Conservation (phyloP, 1,140 invertebrate species). For the Habropoda laboriosa region DNA sequence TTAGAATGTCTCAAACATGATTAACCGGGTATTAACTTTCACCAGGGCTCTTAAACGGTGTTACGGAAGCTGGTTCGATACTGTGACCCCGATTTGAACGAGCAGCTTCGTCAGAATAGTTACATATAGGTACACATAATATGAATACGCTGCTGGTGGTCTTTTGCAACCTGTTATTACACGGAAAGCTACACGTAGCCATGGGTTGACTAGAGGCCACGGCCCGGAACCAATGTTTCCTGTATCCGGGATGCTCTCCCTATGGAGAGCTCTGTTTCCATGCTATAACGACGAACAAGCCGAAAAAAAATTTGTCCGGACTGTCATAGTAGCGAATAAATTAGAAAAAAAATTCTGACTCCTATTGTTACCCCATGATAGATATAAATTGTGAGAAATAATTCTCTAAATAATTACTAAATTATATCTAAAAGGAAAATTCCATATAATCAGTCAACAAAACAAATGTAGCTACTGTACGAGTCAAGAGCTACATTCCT, state of each 20-base stretch:
- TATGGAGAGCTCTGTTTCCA: background rate
- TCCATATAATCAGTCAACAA: too few species aligned
- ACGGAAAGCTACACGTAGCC: conserved; percentile 28
- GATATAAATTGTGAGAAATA: background rate
- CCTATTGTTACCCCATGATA: too few species aligned
- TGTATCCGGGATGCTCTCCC: conserved; percentile 64
- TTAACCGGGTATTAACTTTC: conserved; percentile 12
- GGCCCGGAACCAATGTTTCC: conserved; percentile 73
- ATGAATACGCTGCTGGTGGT: background rate
- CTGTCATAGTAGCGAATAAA: background rate
- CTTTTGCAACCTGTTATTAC: conserved; percentile 44
- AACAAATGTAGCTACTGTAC: too few species aligned
- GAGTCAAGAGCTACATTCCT: too few species aligned
- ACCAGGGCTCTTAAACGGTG: background rate
- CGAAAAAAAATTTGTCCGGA: background rate
- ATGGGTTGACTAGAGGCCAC: conserved; percentile 49
- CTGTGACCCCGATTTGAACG: conserved; percentile 8
- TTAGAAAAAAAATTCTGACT: too few species aligned
- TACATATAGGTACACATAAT: too few species aligned
- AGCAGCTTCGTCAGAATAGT: background rate
- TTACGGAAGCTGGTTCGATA: background rate
- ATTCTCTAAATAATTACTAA: background rate
- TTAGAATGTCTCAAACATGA: background rate
- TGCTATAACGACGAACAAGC: background rate
- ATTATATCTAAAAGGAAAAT: too few species aligned